Conservation (phyloP, 2,888 invertebrate genomes). For the Leucophenga montana region DNA sequence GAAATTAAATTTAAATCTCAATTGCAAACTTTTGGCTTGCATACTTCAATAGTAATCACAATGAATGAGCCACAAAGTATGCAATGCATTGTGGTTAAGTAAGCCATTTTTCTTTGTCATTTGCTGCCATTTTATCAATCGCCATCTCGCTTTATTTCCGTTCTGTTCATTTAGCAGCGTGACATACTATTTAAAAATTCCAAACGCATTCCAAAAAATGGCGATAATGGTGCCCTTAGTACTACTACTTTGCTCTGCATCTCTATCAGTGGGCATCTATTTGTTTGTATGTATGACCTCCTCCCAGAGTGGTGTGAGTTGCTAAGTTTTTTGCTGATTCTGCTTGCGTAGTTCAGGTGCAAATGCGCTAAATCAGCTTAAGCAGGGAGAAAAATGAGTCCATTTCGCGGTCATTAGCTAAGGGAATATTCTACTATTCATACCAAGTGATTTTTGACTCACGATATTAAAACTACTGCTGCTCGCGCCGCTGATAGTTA, state of each 20-base stretch:
- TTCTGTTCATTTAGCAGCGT: not conserved
- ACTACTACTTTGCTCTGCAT: not conserved
- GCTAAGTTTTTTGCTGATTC: conserved; percentile 1
- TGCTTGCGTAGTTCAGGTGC: conserved; percentile 9
- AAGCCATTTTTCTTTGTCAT: too few relatives aligned
- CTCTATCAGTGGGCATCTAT: not conserved
- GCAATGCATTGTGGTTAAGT: too few relatives aligned
- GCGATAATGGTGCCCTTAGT: conserved; percentile 19
- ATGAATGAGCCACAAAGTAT: too few relatives aligned
- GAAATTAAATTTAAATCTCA: too few relatives aligned
- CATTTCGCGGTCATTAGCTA: conserved; percentile 24
- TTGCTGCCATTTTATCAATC: too few relatives aligned
- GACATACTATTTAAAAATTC: conserved; percentile 21
- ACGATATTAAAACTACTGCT: too few relatives aligned
- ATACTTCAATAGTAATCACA: too few relatives aligned
- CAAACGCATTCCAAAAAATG: conserved; percentile 20
- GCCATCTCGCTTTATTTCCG: too few relatives aligned
- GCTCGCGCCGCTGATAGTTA: too few relatives aligned
- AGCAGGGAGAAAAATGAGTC: conserved; percentile 16
- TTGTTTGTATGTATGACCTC: not conserved
- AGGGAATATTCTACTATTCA: not conserved
- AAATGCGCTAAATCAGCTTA: conserved; percentile 23
- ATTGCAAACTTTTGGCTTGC: too few relatives aligned
- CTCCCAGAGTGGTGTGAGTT: not conserved
- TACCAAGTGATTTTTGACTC: too few relatives aligned